Percentiles rank a stretch among this genome's conserved stretches.
Evolutionary conservation across 2,113 vertebrate species (phyloP).

Genomic region (Sitta europaea): DNA sequence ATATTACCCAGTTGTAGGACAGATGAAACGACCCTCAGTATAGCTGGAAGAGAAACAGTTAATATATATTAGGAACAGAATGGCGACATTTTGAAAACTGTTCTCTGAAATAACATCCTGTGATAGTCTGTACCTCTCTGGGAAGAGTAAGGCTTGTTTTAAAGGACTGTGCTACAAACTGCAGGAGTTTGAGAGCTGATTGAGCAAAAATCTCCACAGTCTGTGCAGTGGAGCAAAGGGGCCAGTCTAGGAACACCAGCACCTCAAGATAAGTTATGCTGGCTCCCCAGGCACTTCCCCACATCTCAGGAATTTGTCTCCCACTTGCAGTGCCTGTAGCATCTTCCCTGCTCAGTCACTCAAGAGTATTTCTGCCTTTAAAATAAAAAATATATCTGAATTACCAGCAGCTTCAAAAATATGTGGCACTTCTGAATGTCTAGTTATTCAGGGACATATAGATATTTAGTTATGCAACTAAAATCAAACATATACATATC

Average conservation of each 20-base stretch:
- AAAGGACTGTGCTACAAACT: not conserved
- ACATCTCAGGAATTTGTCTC: not conserved
- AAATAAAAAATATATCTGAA: not conserved
- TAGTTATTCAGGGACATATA: not conserved
- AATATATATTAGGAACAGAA: not conserved
- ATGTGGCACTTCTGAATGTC: not conserved
- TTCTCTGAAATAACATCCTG: not conserved
- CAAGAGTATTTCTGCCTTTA: not conserved
- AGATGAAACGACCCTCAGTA: conserved; percentile 89
- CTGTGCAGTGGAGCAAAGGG: not conserved
- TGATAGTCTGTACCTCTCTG: not conserved
- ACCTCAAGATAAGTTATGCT: not conserved
- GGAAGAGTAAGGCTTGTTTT: not conserved
- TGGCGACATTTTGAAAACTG: not conserved
- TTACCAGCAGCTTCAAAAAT: not conserved
- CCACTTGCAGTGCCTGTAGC: not conserved
- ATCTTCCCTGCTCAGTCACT: not conserved
- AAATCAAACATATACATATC: not conserved
- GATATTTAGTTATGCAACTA: not conserved
- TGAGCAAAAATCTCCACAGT: not conserved
- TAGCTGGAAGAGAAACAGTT: conserved; percentile 71
- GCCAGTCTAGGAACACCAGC: not conserved
- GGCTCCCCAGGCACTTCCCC: not conserved
- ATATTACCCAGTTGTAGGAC: conserved; percentile 94
- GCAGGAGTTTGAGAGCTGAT: not conserved